Evolutionary conservation across 2,888 invertebrate genomes (phyloP).

Genomic region (Diadegma fenestrale): DNA sequence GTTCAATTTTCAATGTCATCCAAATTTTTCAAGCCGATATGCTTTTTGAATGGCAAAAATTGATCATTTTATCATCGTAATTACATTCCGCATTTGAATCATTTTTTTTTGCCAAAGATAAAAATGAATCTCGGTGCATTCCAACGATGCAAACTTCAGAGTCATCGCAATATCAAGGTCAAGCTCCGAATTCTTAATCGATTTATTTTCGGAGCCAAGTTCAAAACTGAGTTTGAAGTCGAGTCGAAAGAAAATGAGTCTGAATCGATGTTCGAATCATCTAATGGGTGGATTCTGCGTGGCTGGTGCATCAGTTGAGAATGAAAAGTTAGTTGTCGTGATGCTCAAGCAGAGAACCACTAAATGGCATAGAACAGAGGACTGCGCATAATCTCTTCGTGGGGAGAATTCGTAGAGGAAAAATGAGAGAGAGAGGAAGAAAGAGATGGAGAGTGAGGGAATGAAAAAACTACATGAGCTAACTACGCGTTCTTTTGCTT

Average conservation of each 20-base stretch:
- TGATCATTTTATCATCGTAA: too few species aligned
- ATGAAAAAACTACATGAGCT: constrained; percentile 15
- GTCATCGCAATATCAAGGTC: background rate
- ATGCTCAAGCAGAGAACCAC: background rate
- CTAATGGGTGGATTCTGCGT: background rate
- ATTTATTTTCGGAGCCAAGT: background rate
- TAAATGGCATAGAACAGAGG: background rate
- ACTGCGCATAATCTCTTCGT: background rate
- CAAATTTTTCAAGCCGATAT: too few species aligned
- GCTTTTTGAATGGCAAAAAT: too few species aligned
- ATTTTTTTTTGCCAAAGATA: too few species aligned
- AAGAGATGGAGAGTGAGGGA: background rate
- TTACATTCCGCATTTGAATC: too few species aligned
- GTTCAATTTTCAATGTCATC: too few species aligned
- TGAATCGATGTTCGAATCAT: background rate
- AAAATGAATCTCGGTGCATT: too few species aligned
- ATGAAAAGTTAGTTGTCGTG: background rate
- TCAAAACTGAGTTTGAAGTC: background rate
- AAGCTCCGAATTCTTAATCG: background rate
- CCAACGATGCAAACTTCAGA: too few species aligned
- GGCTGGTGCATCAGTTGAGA: background rate
- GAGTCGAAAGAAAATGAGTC: background rate
- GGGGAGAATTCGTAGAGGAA: background rate
- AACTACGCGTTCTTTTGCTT: constrained; percentile 48
- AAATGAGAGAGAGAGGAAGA: background rate